Evolutionary conservation across 35 echinoderm and acorn worm species (phyloP).

Genomic region (Acanthaster planci): DNA sequence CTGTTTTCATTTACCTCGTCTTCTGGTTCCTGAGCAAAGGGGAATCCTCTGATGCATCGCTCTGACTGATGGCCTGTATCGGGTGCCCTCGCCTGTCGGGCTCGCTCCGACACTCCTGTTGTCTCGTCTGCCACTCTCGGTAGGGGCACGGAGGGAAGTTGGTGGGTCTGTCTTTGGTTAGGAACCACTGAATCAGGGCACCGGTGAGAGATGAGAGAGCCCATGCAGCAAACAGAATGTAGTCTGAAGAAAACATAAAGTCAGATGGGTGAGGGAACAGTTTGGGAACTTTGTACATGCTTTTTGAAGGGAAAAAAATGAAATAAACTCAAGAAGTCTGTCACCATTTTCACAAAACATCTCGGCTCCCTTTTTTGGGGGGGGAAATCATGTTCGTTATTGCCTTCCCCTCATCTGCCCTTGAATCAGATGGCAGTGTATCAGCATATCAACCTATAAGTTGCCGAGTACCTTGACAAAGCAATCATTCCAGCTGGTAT

Average conservation of each 20-base stretch:
- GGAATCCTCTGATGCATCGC: not conserved
- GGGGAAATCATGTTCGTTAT: too few species aligned
- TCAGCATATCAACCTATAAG: too few species aligned
- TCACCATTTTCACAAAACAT: too few species aligned
- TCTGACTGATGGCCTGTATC: not conserved
- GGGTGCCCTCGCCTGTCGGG: not conserved
- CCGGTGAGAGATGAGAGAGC: conserved; percentile 37
- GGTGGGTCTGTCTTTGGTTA: conserved; percentile 37
- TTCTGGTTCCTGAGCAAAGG: not conserved
- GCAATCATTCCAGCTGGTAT: too few species aligned
- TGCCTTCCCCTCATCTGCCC: too few species aligned
- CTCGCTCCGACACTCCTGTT: not conserved
- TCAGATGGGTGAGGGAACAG: too few species aligned
- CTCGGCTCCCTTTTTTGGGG: too few species aligned
- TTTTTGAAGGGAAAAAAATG: too few species aligned
- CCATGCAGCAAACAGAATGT: conserved; percentile 43
- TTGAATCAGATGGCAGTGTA: too few species aligned
- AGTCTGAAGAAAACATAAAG: conserved; percentile 45
- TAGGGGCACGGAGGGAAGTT: conserved; percentile 63
- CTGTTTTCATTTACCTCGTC: not conserved
- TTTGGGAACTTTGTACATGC: too few species aligned
- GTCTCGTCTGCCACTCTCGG: conserved; percentile 38
- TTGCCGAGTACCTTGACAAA: too few species aligned
- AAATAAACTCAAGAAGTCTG: too few species aligned
- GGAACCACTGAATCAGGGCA: conserved; percentile 29